A percentile compares a stretch with the other conserved stretches of the same genome.
Conservation (phyloP, 2,888 invertebrate species). For the Apodemia hepburni region DNA sequence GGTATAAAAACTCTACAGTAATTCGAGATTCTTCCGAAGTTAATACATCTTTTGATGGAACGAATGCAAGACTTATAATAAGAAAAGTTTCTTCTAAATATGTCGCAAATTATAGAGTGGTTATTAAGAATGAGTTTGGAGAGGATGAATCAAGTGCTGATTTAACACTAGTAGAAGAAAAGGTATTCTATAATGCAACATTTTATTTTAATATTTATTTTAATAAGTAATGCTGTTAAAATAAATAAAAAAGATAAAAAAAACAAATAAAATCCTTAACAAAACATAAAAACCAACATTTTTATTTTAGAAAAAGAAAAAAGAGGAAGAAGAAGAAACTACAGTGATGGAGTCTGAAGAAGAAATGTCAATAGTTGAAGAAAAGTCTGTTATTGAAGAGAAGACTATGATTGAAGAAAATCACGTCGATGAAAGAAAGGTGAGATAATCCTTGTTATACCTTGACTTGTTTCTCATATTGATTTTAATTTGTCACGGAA, state of each 20-base stretch:
- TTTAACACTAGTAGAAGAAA: conserved; percentile 86
- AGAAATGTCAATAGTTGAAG: conserved; percentile 73
- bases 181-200: conserved; percentile 48
- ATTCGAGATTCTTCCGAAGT: conserved; percentile 89
- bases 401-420: conserved; percentile 75
- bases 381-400: conserved; percentile 72
- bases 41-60: conserved; percentile 91
- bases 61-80: conserved; percentile 88
- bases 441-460: conserved; percentile 33
- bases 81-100: conserved; percentile 87
- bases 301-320: conserved; percentile 72
- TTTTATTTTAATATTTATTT: background rate
- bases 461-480: too few relatives aligned
- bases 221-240: background rate
- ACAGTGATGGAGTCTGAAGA: conserved; percentile 73
- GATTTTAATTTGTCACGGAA: too few relatives aligned
- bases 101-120: conserved; percentile 90
- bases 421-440: conserved; percentile 71
- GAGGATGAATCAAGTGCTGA: conserved; percentile 93
- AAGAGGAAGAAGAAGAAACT: conserved; percentile 60
- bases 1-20: conserved; percentile 91
- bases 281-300: background rate
- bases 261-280: background rate
- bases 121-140: conserved; percentile 95
- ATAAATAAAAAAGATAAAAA: background rate